Evolutionary conservation across 2,797 vertebrate genomes (phyloP).

Genomic region (Cossypha heuglini): DNA sequence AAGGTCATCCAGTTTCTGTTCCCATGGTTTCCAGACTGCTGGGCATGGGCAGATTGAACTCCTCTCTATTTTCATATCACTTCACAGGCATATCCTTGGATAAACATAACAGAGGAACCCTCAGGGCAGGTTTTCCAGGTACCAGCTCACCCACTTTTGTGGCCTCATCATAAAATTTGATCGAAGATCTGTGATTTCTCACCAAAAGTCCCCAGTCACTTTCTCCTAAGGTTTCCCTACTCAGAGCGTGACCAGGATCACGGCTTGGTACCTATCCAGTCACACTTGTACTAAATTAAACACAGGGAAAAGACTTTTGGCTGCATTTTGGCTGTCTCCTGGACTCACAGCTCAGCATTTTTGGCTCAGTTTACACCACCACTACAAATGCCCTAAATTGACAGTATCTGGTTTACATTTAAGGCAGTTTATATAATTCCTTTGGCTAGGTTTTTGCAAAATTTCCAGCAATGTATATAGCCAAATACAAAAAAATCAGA

Average conservation of each 20-base stretch:
- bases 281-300: conserved; percentile 43
- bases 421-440: conserved; percentile 32
- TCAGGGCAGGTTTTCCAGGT: not conserved
- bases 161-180: not conserved
- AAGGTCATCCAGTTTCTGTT: not conserved
- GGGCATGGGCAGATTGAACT: not conserved
- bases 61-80: not conserved
- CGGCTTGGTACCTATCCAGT: not conserved
- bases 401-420: conserved; percentile 67
- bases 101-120: not conserved
- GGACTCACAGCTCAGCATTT: not conserved
- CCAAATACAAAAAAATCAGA: conserved; percentile 30
- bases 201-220: not conserved
- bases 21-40: not conserved
- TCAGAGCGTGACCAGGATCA: not conserved
- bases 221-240: not conserved
- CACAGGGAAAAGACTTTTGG: not conserved
- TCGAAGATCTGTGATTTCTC: not conserved
- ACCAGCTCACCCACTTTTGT: not conserved
- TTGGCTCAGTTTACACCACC: conserved; percentile 45
- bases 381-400: conserved; percentile 36
- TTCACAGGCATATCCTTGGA: not conserved
- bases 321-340: conserved; percentile 4
- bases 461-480: not conserved
- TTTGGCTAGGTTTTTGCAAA: conserved; percentile 9